Percentiles rank a stretch among this genome's conserved stretches.
Evolutionary conservation across 2,113 vertebrate genomes (phyloP).

Genomic region (Misgurnus mizolepis): DNA sequence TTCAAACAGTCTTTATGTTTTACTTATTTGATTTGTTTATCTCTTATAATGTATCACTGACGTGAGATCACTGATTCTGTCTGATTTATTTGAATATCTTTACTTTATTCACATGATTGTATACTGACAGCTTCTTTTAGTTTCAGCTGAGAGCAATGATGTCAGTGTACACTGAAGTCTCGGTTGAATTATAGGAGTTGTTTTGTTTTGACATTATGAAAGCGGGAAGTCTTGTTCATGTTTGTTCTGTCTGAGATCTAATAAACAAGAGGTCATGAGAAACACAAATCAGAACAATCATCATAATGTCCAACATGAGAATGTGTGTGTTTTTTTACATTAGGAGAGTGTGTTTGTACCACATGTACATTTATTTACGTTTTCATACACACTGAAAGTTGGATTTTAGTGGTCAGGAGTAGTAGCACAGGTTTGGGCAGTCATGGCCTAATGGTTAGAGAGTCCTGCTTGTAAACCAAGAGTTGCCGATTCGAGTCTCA

Average conservation of each 20-base stretch:
- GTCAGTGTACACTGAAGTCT: slow-evolving; percentile 1
- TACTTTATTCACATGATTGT: neutral
- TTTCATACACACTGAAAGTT: too few species aligned
- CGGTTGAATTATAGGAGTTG: neutral
- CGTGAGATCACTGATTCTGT: neutral
- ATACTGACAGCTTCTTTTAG: slow-evolving; percentile 40
- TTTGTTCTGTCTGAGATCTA: neutral
- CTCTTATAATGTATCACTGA: neutral
- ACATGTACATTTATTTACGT: too few species aligned
- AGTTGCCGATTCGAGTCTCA: too few species aligned
- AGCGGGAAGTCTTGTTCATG: neutral
- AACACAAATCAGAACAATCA: too few species aligned
- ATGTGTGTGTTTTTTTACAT: too few species aligned
- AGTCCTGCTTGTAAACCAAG: too few species aligned
- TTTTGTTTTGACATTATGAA: neutral
- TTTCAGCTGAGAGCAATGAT: slow-evolving; percentile 22
- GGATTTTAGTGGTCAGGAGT: too few species aligned
- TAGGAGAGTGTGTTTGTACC: too few species aligned
- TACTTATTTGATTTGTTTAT: neutral
- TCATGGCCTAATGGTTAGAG: too few species aligned
- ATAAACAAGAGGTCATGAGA: too few species aligned
- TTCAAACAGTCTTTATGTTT: neutral
- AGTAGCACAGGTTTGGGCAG: too few species aligned
- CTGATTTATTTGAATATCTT: slow-evolving; percentile 8
- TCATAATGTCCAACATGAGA: too few species aligned